Conservation (phyloP, 2,888 invertebrate genomes). For the Pyrrhia umbra region DNA sequence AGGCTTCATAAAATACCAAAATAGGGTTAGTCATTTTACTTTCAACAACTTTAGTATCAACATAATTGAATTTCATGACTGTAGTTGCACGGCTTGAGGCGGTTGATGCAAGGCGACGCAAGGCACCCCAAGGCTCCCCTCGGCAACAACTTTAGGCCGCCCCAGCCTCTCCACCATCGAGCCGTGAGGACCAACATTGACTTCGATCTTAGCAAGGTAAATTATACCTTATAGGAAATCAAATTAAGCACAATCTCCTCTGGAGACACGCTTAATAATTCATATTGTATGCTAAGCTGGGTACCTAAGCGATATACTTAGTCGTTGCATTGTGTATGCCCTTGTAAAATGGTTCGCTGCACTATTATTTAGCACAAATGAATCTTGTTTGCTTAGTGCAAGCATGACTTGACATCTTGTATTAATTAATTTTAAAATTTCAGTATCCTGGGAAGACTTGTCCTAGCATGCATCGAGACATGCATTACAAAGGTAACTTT, state of each 20-base stretch:
- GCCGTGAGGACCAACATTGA: conserved; percentile 99
- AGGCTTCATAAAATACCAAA: conserved; percentile 40
- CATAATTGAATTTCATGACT: conserved; percentile 74
- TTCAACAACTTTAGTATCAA: conserved; percentile 61
- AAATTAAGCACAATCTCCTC: conserved; percentile 52
- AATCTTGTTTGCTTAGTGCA: conserved; percentile 42
- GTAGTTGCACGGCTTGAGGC: conserved; percentile 95
- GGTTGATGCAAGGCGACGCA: conserved; percentile 96
- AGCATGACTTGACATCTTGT: conserved; percentile 43
- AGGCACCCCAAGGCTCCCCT: conserved; percentile 96
- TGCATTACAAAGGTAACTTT: conserved; percentile 95
- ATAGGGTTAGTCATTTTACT: conserved; percentile 59
- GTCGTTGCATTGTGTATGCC: conserved; percentile 58
- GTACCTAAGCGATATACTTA: conserved; percentile 63
- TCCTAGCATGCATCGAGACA: conserved; percentile 97
- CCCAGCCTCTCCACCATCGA: conserved; percentile 97
- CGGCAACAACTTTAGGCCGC: conserved; percentile 98
- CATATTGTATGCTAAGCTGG: conserved; percentile 63
- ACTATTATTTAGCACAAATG: conserved; percentile 54
- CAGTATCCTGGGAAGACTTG: conserved; percentile 95
- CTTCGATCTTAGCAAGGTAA: conserved; percentile 95
- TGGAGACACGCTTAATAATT: conserved; percentile 58
- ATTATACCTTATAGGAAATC: conserved; percentile 56
- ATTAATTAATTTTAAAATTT: conserved; percentile 68
- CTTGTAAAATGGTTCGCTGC: conserved; percentile 53